Evolutionary conservation across 2,888 invertebrate genomes (phyloP).

Genomic region (Nasonovia ribisnigri): DNA sequence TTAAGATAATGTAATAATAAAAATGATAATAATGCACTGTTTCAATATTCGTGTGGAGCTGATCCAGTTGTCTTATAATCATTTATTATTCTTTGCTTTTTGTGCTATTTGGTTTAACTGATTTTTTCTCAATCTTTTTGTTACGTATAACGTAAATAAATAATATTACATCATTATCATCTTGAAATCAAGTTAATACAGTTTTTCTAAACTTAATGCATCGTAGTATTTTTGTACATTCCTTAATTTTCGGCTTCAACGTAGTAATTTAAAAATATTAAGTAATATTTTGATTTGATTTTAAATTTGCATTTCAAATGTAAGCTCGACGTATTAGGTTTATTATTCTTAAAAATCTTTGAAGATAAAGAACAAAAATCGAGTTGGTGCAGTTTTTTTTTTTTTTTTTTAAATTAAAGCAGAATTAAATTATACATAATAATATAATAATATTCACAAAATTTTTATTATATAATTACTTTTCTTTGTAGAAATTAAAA

Average conservation of each 20-base stretch:
- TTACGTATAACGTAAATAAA: not conserved
- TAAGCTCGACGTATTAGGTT: not conserved
- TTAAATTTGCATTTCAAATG: not conserved
- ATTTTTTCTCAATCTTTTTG: not conserved
- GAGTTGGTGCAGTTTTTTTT: slow-evolving; percentile 3
- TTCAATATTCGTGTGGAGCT: not conserved
- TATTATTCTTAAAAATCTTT: not conserved
- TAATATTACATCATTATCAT: not conserved
- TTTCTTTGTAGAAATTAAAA: slow-evolving; percentile 25
- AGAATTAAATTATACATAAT: slow-evolving; percentile 6
- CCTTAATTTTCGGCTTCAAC: not conserved
- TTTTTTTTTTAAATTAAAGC: not conserved
- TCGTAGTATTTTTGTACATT: not conserved
- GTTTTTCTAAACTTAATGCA: not conserved
- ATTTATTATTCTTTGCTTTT: too few species aligned
- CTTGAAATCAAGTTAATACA: not conserved
- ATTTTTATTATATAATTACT: slow-evolving; percentile 28
- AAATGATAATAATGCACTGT: not conserved
- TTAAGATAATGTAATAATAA: not conserved
- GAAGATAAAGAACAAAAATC: not conserved
- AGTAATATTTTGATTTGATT: not conserved
- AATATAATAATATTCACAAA: slow-evolving; percentile 23
- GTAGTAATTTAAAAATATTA: not conserved
- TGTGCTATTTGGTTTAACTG: not conserved
- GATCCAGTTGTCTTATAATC: not conserved